Evolutionary conservation across 2,113 vertebrate genomes (phyloP).

Genomic region (Antidorcas marsupialis): DNA sequence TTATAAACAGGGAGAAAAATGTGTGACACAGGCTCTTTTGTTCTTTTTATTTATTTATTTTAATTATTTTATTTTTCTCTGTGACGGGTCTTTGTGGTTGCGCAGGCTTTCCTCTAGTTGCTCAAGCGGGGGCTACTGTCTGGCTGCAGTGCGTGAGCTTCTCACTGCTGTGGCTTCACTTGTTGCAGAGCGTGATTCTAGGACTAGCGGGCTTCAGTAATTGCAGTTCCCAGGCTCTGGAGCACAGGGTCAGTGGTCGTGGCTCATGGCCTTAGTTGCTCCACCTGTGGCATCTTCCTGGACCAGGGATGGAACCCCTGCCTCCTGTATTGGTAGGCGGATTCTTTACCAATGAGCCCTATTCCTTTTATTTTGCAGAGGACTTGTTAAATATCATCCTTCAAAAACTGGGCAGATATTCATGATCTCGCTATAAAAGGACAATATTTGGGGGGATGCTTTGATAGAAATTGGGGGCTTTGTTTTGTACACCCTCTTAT

Average conservation of each 20-base stretch:
- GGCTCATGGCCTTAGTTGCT: background rate
- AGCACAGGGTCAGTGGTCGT: background rate
- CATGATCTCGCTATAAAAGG: background rate
- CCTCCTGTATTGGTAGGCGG: background rate
- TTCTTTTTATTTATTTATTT: background rate
- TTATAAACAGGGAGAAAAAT: background rate
- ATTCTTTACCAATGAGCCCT: background rate
- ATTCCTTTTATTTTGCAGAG: background rate
- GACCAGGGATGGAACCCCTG: background rate
- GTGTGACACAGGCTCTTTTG: background rate
- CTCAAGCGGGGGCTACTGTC: background rate
- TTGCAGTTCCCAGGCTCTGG: background rate
- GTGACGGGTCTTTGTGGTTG: background rate
- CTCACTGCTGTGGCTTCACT: background rate
- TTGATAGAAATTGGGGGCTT: background rate
- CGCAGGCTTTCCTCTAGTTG: background rate
- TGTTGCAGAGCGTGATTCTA: background rate
- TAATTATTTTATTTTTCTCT: background rate
- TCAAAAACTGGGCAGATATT: background rate
- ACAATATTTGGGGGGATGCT: background rate
- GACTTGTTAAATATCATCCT: slow-evolving; percentile 1
- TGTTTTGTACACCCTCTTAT: background rate
- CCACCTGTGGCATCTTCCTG: background rate
- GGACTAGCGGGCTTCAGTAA: background rate
- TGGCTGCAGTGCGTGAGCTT: accelerated